Evolutionary conservation across 1,140 invertebrate genomes (phyloP), one percentile per base, ranked within the genome.

Genomic region (Philotrypesis tridentata): DNA sequence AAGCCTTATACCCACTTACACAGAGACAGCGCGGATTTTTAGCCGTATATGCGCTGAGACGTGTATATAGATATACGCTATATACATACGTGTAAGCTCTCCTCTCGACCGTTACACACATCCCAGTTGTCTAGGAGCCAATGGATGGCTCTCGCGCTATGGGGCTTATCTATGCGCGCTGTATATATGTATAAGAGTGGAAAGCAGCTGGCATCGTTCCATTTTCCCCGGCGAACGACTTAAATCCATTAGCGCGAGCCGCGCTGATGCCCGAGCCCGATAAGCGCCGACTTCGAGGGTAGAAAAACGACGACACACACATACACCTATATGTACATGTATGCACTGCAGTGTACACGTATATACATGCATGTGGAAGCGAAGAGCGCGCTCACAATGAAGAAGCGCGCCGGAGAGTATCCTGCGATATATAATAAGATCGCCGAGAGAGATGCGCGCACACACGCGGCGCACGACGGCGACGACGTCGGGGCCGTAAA

Each of bases 191-290:
- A 40, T 8, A 27, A 1, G 61, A 17, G 61, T 12, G 61, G 48
- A 73, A 79, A 27, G 23, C 61, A 70, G 61, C 61, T 17, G 21
- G 55, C 70, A 73, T 74, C 79, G 79, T 74, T 74, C 79, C 37
- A 67, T 74, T 80, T 80, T 74, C 71, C 60, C 4, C n/a, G 33
- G 68, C 33, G 25, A 80, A 80, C 79, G 79, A 80, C 79, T 80
- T 40, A 80, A 80, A 80, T 80, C 79, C 79, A 80, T 80, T 80
- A 80, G 79, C 79, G 37, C 63, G 12, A 60, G 60, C 43, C 68
- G 71, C 68, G n/a, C 48, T n/a, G 77, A 72, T 72, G 37, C 48
- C 21, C 67, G 40, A 25, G n/a, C 9, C 21, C 25, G 77, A 79
- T 72, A 70, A 11, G 61, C 61, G 48, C n/a, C 21, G n/a, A 55